Percentiles rank a stretch among this genome's conserved stretches.
phyloP scores from a whole-genome alignment of 2,797 vertebrate species.

The Catamblyrhynchus diadema region DNA sequence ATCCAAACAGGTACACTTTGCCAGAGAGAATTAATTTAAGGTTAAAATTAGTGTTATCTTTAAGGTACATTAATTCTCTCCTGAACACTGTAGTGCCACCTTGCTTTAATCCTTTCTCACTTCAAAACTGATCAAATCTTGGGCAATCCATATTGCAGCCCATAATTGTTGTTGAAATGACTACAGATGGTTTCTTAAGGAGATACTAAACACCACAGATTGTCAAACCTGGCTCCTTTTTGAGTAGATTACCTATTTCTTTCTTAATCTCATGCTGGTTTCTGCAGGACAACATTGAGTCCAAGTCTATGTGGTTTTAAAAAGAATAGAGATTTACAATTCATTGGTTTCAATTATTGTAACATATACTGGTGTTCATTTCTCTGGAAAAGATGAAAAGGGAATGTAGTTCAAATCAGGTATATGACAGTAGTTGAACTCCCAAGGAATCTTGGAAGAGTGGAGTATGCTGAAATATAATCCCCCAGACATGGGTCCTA shows the following conservation, averaged over 20 bases:
- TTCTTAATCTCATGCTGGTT: background rate
- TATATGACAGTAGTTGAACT: conserved; percentile 26
- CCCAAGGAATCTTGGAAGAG: conserved; percentile 55
- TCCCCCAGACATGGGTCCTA: conserved; percentile 64
- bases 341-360: conserved; percentile 43
- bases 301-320: background rate
- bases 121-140: background rate
- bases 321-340: conserved; percentile 18
- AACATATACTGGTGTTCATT: conserved; percentile 15
- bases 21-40: background rate
- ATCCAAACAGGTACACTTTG: background rate
- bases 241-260: background rate
- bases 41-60: background rate
- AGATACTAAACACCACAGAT: background rate
- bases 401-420: conserved; percentile 25
- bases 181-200: background rate
- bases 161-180: background rate
- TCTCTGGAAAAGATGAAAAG: background rate
- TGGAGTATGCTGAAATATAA: conserved; percentile 64
- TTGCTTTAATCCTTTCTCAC: background rate
- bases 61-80: background rate
- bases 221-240: background rate
- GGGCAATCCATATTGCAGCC: background rate
- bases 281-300: background rate
- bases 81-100: background rate